Base-by-base conservation (phyloP, 2,888 invertebrate species). In the Colletes collaris region DNA sequence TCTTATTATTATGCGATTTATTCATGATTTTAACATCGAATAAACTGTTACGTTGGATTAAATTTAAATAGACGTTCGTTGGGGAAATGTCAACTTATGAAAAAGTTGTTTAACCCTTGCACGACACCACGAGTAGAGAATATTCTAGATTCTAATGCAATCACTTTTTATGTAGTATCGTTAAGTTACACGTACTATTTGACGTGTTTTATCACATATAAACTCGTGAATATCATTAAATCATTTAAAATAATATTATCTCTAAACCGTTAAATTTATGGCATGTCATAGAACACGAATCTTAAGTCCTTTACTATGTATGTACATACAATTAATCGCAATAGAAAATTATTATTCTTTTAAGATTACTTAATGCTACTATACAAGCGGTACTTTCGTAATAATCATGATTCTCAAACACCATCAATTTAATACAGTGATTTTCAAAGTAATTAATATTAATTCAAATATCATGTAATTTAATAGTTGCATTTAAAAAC, bases 1-100 rank as follows among this genome's bases (percentile, higher is more conserved):
- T 49, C 46, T 16, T 58, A 63, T 59, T 46, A 52, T 73, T 80
- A 74, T 79, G 64, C 53, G 69, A 68, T 63, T 76, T 52, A 44
- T 7, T 6, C 56, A 3, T 27, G 16, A 53, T 59, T 55, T 55
- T 35, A 49, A 55, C 40, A 11, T 44, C 19, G n/a, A 6, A 56
- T 46, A 53, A 56, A 37, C 37, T 40, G 10, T 6, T 52, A 52
- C 52, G 6, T 19, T 49, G 11, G 11, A 46, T 11, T 37, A 37
- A 40, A 46, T 46, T 46, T 46, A 46, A 37, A 6, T 13, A n/a
- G 19, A 56, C 53, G 19, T 73, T 27, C 19, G 49, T 6, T 6
- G 16, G 44, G 10, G 44, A 67, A 6, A 67, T 19, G 52, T 40
- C 44, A 52, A 27, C 6, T 13, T 35, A 8, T 4, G 16, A 40